Base-by-base conservation (phyloP, 2,888 invertebrate genomes). In the Leptogaster cylindrica region DNA sequence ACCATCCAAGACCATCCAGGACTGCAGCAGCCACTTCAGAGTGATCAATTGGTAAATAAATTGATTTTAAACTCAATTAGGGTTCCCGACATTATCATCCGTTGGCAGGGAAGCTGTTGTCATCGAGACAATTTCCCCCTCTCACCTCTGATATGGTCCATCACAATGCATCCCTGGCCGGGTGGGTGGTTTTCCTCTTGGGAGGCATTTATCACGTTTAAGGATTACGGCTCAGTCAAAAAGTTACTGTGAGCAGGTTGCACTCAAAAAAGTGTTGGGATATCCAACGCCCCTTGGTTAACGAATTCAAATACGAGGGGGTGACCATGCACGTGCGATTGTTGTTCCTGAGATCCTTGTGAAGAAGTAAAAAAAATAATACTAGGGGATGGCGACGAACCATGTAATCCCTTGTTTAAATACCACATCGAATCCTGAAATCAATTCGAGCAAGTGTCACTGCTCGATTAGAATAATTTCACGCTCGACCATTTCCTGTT, bases 51-150 rank as follows among this genome's bases (percentile, higher is more conserved):
- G 55, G n/a, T 67, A 75, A 72, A 74, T 76, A 78, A 80, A 80
- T 80, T 77, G 80, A 79, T 79, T 80, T 79, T 78, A 79, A 80
- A 80, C 80, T 79, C 79, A 79, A 80, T 80, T 80, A 79, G 76
- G 69, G 67, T 68, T 61, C 67, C 61, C 48, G 31, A 63, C 65
- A 65, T 64, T 63, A 64, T 67, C 50, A 67, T 63, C 51, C 39
- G 23, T n/a, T 18, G 31, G 16, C 12, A 46, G 14, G 12, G 46
- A 46, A n/a, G 23, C 16, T 33, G 46, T 44, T 64, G 46, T 20
- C 46, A 48, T 12, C 18, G 41, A 46, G 55, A 23, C 25, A 16
- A 12, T 18, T 33, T 48, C 44, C 44, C 39, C 25, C 25, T 63
- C 20, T 5, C 23, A 36, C 16, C 16, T 50, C n/a, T 50, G 16